These are phyloP conservation scores for Dicyrtoma fusca DNA, from an alignment of 2,888 invertebrate species.

Conservation along the genomic window DNA sequence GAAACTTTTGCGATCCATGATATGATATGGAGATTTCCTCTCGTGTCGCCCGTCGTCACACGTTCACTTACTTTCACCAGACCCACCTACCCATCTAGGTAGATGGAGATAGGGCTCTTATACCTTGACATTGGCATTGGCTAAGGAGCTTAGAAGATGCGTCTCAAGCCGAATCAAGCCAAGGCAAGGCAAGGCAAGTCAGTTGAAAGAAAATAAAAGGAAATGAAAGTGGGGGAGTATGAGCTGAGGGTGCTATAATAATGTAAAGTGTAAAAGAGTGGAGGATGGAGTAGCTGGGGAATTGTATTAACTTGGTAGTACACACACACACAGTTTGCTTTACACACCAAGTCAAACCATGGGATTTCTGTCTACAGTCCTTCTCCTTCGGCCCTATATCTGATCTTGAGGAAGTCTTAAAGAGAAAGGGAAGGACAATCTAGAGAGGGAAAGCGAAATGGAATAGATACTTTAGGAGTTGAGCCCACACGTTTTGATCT, in stretches of 20 bases:
- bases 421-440: not conserved
- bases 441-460: not conserved
- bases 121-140: no score
- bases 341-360: no score
- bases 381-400: not conserved
- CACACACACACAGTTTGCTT: not conserved
- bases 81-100: no score
- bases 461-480: not conserved
- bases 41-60: no score
- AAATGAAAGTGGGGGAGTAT: constrained; percentile 27
- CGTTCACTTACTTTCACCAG: no score
- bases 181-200: not conserved
- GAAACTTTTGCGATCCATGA: no score
- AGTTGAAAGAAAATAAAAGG: constrained; percentile 22
- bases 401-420: no score
- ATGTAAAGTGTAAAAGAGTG: constrained; percentile 30
- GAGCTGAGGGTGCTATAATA: constrained; percentile 34
- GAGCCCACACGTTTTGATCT: constrained; percentile 4
- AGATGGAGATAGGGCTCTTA: no score
- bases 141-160: no score
- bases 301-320: not conserved
- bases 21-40: no score
- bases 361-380: not conserved
- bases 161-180: no score
- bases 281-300: not conserved